These are phyloP conservation scores for Sycophila sp. DNA, from an alignment of 1,140 invertebrate species.

Conservation along the genomic window DNA sequence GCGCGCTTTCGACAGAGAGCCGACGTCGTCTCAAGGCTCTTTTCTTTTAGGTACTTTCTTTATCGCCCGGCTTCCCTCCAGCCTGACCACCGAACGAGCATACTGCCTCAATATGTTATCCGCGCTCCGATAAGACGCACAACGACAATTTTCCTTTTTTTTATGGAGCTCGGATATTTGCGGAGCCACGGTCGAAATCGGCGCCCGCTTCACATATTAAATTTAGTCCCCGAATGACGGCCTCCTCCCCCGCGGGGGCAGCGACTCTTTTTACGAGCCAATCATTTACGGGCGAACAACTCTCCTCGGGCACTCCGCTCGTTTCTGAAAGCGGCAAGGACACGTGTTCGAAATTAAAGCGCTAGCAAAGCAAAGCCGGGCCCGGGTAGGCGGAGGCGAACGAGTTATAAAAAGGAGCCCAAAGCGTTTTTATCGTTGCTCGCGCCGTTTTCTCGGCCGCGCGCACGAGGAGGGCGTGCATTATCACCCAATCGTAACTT, in stretches of 20 bases:
- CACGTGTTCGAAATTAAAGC: constrained; percentile 33
- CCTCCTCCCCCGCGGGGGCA: background rate
- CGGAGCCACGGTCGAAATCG: constrained; percentile 20
- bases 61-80: too few species aligned
- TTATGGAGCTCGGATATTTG: constrained; percentile 37
- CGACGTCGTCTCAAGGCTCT: too few species aligned
- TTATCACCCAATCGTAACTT: constrained; percentile 11
- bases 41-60: too few species aligned
- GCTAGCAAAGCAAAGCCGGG: background rate
- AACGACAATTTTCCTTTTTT: too few species aligned
- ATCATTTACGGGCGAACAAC: constrained; percentile 18
- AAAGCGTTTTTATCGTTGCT: background rate
- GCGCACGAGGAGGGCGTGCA: background rate
- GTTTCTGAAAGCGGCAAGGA: constrained; percentile 4
- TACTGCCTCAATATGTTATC: too few species aligned
- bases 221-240: constrained; percentile 23
- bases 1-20: too few species aligned
- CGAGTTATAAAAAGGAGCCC: background rate
- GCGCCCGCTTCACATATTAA: constrained; percentile 29
- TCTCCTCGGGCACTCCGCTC: background rate
- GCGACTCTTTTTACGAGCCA: constrained; percentile 13
- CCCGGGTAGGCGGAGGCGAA: background rate
- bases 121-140: too few species aligned
- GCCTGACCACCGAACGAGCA: too few species aligned
- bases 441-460: background rate